Evolutionary conservation across 1,140 invertebrate species (phyloP).

Genomic region (Sminthurides bifidus): DNA sequence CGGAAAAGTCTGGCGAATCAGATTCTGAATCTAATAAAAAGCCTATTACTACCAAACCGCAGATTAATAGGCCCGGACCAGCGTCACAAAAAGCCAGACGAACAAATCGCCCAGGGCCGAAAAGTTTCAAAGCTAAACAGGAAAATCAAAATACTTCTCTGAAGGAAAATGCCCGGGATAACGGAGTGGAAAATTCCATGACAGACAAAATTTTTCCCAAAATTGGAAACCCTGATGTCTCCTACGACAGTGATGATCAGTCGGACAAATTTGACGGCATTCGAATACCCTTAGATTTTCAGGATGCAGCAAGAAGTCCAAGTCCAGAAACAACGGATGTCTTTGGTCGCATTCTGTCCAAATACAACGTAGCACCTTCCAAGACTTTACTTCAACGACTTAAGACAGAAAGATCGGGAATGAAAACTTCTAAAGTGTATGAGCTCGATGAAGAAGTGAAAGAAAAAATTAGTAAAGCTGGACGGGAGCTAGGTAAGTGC

Average conservation of each 20-base stretch:
- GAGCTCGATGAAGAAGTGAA: background rate
- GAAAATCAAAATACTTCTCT: background rate
- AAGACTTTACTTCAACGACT: background rate
- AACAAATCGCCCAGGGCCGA: background rate
- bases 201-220: background rate
- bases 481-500: background rate
- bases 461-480: background rate
- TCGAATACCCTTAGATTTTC: background rate
- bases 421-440: background rate
- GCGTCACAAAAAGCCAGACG: background rate
- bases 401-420: background rate
- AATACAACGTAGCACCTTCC: background rate
- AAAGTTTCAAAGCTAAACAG: background rate
- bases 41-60: background rate
- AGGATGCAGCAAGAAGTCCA: slow-evolving; percentile 3
- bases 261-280: background rate
- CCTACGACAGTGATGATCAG: background rate
- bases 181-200: background rate
- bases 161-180: background rate
- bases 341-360: background rate
- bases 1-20: background rate
- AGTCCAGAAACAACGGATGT: slow-evolving; percentile 1
- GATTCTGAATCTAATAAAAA: background rate
- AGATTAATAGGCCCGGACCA: background rate
- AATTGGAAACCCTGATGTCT: background rate